These are phyloP conservation scores for Apocheima hispidaria DNA, from an alignment of 2,888 invertebrate genomes.

Conservation along the genomic window DNA sequence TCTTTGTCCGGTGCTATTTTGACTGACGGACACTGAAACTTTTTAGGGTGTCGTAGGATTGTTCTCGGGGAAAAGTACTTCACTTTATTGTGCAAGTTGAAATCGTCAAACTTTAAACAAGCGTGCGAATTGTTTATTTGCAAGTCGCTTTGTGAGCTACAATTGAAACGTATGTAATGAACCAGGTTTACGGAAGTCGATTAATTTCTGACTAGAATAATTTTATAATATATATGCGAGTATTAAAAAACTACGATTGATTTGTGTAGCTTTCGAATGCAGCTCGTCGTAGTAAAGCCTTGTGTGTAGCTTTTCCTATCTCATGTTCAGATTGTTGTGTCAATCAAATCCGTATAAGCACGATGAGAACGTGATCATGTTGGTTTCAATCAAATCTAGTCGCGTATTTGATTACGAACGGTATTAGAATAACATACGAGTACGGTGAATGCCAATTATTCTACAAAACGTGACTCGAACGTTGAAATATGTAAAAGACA, in stretches of 20 bases:
- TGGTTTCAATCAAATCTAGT: slow-evolving; percentile 10
- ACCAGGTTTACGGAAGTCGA: background rate
- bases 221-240: too few species aligned
- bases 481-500: background rate
- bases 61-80: slow-evolving; percentile 10
- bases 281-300: too few species aligned
- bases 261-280: too few species aligned
- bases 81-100: slow-evolving; percentile 38
- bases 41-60: slow-evolving; percentile 5
- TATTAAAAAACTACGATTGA: too few species aligned
- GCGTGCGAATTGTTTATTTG: slow-evolving; percentile 29
- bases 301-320: too few species aligned
- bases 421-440: slow-evolving; percentile 22
- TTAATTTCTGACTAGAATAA: background rate
- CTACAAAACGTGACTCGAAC: slow-evolving; percentile 8
- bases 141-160: slow-evolving; percentile 11
- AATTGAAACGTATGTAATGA: slow-evolving; percentile 2
- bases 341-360: background rate
- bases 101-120: slow-evolving; percentile 32
- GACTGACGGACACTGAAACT: slow-evolving; percentile 16
- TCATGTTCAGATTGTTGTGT: too few species aligned
- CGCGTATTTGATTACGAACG: slow-evolving; percentile 13
- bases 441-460: slow-evolving; percentile 4
- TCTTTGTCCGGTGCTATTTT: background rate
- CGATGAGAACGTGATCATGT: background rate